These are phyloP conservation scores for Hippopotamyrus pictus DNA, from an alignment of 2,797 vertebrate genomes.

Conservation along the genomic window DNA sequence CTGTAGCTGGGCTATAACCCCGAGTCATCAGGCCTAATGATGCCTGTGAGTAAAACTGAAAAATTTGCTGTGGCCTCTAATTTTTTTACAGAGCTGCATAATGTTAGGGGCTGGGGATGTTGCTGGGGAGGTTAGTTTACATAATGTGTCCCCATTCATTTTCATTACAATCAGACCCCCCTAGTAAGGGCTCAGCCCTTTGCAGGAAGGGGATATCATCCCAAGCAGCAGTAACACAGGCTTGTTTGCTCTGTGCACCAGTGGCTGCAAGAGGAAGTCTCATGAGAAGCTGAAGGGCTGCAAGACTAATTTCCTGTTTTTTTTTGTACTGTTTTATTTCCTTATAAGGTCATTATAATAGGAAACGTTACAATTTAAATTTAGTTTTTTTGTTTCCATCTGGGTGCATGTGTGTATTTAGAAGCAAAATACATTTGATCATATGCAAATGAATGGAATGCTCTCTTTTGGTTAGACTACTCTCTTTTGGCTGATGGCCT, in stretches of 20 bases:
- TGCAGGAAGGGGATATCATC: too few species aligned
- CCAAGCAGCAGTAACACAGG: background rate
- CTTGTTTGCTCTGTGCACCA: background rate
- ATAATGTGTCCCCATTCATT: too few species aligned
- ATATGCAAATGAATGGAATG: background rate
- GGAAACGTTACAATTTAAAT: background rate
- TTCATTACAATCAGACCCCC: too few species aligned
- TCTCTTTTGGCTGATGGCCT: background rate
- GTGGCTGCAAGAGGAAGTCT: background rate
- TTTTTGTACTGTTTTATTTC: background rate
- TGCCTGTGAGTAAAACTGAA: too few species aligned
- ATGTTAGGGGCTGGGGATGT: too few species aligned
- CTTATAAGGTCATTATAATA: background rate
- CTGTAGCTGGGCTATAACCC: too few species aligned
- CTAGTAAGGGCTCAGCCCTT: too few species aligned
- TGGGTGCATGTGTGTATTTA: background rate
- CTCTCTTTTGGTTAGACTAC: background rate
- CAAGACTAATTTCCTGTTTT: background rate
- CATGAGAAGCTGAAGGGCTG: background rate
- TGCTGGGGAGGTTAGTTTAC: too few species aligned
- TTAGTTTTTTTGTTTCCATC: background rate
- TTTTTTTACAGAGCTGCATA: too few species aligned
- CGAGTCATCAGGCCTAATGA: too few species aligned
- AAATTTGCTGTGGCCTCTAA: too few species aligned
- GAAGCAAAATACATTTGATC: background rate